These are phyloP conservation scores for Protonemura montana DNA, from an alignment of 2,888 invertebrate genomes.

Conservation along the genomic window DNA sequence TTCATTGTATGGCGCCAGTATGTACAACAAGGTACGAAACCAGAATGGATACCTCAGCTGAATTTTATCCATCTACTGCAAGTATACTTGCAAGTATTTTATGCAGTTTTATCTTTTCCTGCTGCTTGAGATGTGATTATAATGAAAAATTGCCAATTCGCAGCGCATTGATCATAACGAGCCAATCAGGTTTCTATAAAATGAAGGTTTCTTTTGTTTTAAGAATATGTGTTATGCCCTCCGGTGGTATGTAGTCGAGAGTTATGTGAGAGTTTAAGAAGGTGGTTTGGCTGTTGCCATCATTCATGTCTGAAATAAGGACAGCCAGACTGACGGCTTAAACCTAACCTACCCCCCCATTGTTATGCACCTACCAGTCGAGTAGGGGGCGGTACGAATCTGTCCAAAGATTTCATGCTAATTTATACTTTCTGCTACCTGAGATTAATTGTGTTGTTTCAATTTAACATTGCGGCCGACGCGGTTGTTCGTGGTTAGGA, in stretches of 20 bases:
- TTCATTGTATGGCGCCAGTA: slow-evolving; percentile 17
- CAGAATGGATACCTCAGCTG: neutral
- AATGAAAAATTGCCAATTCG: too few relatives aligned
- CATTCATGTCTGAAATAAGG: neutral
- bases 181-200: neutral
- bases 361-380: neutral
- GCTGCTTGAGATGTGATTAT: too few relatives aligned
- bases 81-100: too few relatives aligned
- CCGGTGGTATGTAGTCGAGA: neutral
- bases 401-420: slow-evolving; percentile 42
- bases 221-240: neutral
- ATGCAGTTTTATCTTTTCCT: too few relatives aligned
- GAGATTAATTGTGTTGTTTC: slow-evolving; percentile 30
- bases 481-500: neutral
- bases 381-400: slow-evolving; percentile 1
- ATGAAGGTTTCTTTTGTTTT: neutral
- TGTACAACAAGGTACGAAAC: neutral
- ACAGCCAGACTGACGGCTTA: neutral
- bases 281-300: neutral
- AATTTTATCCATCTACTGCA: too few relatives aligned
- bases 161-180: too few relatives aligned
- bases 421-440: slow-evolving; percentile 41
- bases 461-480: neutral
- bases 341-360: neutral
- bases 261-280: slow-evolving; percentile 16